A percentile compares a stretch with the other conserved stretches of the same genome.
Conservation (phyloP, 2,797 vertebrate genomes). For the Spea hammondii region DNA sequence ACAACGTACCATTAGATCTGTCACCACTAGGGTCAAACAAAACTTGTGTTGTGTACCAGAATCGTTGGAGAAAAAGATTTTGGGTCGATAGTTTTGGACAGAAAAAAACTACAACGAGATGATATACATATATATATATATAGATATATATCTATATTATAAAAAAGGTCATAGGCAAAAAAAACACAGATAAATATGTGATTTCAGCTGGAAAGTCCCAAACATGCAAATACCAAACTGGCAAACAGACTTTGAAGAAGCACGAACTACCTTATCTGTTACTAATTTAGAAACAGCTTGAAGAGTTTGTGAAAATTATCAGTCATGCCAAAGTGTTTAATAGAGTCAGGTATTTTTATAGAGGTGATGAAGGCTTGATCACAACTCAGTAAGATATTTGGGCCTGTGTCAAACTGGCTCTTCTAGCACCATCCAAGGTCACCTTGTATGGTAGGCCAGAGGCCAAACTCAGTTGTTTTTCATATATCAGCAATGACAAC, state of each 20-base stretch:
- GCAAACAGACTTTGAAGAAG: too few relatives aligned
- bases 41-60: neutral
- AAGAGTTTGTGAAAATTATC: neutral
- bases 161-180: too few relatives aligned
- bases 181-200: too few relatives aligned
- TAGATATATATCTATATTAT: too few relatives aligned
- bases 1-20: neutral
- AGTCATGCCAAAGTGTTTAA: too few relatives aligned
- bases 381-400: slow-evolving; percentile 5
- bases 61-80: neutral
- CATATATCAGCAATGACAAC: too few relatives aligned
- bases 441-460: neutral
- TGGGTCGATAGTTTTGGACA: neutral
- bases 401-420: slow-evolving; percentile 9
- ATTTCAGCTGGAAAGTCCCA: too few relatives aligned
- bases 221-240: too few relatives aligned
- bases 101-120: too few relatives aligned
- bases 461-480: neutral
- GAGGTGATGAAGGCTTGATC: neutral
- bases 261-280: neutral
- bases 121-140: too few relatives aligned
- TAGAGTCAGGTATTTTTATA: neutral
- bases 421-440: slow-evolving; percentile 22
- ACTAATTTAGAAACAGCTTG: slow-evolving; percentile 11
- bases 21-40: slow-evolving; percentile 1